Conservation (phyloP, 2,797 vertebrate genomes). For the Pseudochaenichthys georgianus region DNA sequence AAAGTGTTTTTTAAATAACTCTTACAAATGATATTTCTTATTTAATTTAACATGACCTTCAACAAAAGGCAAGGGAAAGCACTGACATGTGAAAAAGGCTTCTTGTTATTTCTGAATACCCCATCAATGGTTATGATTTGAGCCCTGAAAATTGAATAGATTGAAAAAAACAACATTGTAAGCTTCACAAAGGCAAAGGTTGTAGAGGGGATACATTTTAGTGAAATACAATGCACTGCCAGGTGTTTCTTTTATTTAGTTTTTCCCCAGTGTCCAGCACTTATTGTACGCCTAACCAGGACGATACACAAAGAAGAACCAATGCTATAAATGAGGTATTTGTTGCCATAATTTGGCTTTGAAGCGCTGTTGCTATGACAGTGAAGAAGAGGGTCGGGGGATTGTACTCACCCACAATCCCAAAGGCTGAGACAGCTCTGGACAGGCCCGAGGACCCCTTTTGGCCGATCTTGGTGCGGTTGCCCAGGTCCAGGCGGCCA, state of each 20-base stretch:
- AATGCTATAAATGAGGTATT: slow-evolving; percentile 5
- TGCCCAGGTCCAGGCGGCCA: slow-evolving; percentile 94
- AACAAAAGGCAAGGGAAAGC: neutral
- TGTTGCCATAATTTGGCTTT: slow-evolving; percentile 10
- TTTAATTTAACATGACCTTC: neutral
- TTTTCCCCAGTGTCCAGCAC: slow-evolving; percentile 13
- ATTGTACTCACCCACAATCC: slow-evolving; percentile 91
- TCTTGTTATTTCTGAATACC: slow-evolving; percentile 1
- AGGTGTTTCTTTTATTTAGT: slow-evolving; percentile 37
- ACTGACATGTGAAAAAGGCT: slow-evolving; percentile 7
- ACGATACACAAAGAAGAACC: slow-evolving; percentile 12
- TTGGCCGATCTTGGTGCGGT: slow-evolving; percentile 95
- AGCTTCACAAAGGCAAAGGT: neutral
- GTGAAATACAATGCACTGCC: slow-evolving; percentile 13
- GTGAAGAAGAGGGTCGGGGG: neutral
- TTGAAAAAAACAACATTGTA: neutral
- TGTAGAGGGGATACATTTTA: neutral
- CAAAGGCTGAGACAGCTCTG: slow-evolving; percentile 91
- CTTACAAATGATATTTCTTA: neutral
- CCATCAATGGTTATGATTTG: slow-evolving; percentile 9
- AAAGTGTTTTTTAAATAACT: neutral
- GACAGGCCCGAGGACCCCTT: slow-evolving; percentile 95
- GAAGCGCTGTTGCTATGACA: slow-evolving; percentile 9
- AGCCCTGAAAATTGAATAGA: slow-evolving; percentile 4
- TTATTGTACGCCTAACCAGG: slow-evolving; percentile 44